Percentiles rank a stretch among this genome's conserved stretches.
Evolutionary conservation across 2,797 vertebrate genomes (phyloP).

Genomic region (Pelochelys cantorii): DNA sequence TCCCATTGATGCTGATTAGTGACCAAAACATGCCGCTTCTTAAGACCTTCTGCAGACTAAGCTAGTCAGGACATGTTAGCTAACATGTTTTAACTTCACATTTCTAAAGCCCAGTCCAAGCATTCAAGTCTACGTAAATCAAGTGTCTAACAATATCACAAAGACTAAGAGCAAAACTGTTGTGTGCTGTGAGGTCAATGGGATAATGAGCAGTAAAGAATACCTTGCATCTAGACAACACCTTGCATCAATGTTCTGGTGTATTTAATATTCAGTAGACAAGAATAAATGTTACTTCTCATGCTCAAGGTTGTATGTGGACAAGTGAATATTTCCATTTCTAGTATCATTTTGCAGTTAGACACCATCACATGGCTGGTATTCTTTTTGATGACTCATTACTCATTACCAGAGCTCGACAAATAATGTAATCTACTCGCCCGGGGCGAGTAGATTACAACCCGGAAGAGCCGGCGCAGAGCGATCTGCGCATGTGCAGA

Average conservation of each 20-base stretch:
- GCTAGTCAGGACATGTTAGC: slow-evolving; percentile 16
- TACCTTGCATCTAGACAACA: not conserved
- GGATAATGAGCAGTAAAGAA: not conserved
- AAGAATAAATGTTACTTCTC: not conserved
- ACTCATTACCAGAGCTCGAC: no score
- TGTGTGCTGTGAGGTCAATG: slow-evolving; percentile 2
- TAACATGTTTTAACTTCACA: slow-evolving; percentile 4
- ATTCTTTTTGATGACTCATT: slow-evolving; percentile 32
- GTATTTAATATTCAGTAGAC: fast-evolving
- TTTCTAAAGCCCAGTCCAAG: slow-evolving; percentile 37
- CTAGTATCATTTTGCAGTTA: not conserved
- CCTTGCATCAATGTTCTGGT: not conserved
- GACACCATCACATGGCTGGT: not conserved
- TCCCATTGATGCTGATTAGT: slow-evolving; percentile 25
- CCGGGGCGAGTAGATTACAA: no score
- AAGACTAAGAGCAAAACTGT: slow-evolving; percentile 2
- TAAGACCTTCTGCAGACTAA: slow-evolving; percentile 65
- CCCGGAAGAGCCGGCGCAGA: no score
- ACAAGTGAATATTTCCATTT: slow-evolving; percentile 7
- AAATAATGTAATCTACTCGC: no score
- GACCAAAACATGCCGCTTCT: slow-evolving; percentile 29
- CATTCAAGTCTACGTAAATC: slow-evolving; percentile 55
- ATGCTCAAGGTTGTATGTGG: not conserved
- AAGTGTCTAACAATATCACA: slow-evolving; percentile 33
- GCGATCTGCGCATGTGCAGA: no score